phyloP scores from a whole-genome alignment of 2,888 invertebrate species.

The Cecidostiba fungosa region DNA sequence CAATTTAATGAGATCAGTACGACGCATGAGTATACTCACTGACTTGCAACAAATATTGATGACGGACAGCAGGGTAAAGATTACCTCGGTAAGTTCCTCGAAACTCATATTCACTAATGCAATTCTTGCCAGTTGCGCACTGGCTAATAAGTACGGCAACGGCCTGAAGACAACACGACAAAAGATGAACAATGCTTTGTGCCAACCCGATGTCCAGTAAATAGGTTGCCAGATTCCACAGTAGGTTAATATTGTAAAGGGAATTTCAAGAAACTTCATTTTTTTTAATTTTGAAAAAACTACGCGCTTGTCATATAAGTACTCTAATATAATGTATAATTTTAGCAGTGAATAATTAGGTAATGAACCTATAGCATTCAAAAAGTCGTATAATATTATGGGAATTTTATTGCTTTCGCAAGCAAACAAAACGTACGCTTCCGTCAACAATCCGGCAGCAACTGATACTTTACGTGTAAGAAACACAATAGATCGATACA shows the following conservation, averaged over 20 bases:
- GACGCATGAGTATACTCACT: background rate
- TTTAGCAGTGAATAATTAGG: background rate
- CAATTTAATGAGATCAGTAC: conserved; percentile 6
- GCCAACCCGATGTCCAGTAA: background rate
- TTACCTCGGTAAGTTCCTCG: conserved; percentile 25
- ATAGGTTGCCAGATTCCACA: conserved; percentile 40
- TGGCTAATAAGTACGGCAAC: conserved; percentile 20
- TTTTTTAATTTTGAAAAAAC: background rate
- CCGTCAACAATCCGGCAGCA: background rate
- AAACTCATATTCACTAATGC: conserved; percentile 30
- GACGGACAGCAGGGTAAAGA: conserved; percentile 33
- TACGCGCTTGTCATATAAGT: background rate
- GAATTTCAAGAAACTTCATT: conserved; percentile 30
- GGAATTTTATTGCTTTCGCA: background rate
- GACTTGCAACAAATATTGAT: conserved; percentile 39
- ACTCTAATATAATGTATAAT: too few relatives aligned
- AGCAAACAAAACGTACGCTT: background rate
- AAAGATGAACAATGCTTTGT: background rate
- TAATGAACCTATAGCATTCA: too few relatives aligned
- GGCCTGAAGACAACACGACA: conserved; percentile 18
- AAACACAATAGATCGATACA: background rate
- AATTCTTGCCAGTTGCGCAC: conserved; percentile 16
- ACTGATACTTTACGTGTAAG: background rate
- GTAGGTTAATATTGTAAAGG: conserved; percentile 14
- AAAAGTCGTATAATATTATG: too few relatives aligned